Evolutionary conservation across 2,888 invertebrate genomes (phyloP).

Genomic region (Allophyes oxyacanthae): DNA sequence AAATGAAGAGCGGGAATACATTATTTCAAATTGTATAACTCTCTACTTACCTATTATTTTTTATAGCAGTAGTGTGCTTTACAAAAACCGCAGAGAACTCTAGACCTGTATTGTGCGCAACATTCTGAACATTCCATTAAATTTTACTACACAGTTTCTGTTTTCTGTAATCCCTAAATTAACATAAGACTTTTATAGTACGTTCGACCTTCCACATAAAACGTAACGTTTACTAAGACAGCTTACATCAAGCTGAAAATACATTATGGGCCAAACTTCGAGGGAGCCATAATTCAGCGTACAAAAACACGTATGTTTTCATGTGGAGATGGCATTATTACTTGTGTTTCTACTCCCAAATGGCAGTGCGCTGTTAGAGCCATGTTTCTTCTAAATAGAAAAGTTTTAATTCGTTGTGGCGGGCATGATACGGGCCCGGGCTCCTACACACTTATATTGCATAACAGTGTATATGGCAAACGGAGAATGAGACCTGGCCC

Average conservation of each 20-base stretch:
- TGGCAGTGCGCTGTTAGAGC: conserved; percentile 59
- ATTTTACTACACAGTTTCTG: conserved; percentile 51
- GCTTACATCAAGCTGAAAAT: conserved; percentile 57
- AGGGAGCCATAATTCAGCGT: conserved; percentile 63
- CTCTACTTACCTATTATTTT: no score
- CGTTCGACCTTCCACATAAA: conserved; percentile 43
- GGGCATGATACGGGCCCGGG: conserved; percentile 43
- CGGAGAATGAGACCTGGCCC: conserved; percentile 48
- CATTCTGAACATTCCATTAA: conserved; percentile 8
- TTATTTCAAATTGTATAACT: no score
- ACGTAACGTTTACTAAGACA: conserved; percentile 50
- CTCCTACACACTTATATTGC: conserved; percentile 30
- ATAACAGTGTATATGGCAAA: conserved; percentile 38
- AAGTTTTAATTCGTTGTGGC: conserved; percentile 81
- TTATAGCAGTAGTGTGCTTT: no score
- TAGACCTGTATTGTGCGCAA: no score
- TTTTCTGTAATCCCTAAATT: conserved; percentile 54
- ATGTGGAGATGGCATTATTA: conserved; percentile 62
- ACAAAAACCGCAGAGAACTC: no score
- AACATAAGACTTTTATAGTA: conserved; percentile 44
- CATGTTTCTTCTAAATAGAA: conserved; percentile 76
- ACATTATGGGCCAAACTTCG: conserved; percentile 62
- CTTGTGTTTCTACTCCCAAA: conserved; percentile 65
- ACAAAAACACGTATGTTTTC: conserved; percentile 70
- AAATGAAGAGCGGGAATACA: no score